phyloP scores from a whole-genome alignment of 23 tunicate genomes.

The Styela plicata region DNA sequence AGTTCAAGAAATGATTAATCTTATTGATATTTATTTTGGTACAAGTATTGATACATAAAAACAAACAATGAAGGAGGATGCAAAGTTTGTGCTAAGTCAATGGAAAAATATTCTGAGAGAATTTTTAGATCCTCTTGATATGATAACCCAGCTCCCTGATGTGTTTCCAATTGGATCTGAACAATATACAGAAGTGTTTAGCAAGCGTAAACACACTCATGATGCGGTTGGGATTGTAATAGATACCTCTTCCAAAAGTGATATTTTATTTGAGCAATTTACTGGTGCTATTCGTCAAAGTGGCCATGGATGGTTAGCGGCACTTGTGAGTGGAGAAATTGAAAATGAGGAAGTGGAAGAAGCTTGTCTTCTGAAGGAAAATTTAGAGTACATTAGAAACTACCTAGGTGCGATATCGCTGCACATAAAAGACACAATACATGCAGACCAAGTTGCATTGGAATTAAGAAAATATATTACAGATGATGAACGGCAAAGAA shows the following conservation, averaged over 20 bases:
- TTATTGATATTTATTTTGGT: too few species aligned
- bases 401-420: background rate
- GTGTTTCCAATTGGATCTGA: background rate
- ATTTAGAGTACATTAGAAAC: conserved; percentile 10
- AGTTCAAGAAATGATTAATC: too few species aligned
- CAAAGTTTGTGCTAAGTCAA: background rate
- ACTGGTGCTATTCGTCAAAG: background rate
- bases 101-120: conserved; percentile 7
- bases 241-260: background rate
- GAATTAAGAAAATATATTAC: background rate
- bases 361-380: background rate
- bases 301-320: conserved; percentile 15
- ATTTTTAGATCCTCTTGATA: background rate
- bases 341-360: background rate
- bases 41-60: too few species aligned
- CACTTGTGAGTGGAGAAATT: conserved; percentile 19
- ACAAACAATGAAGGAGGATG: background rate
- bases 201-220: conserved; percentile 11
- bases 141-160: background rate
- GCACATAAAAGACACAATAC: background rate
- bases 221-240: conserved; percentile 26
- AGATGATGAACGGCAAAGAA: conserved; percentile 3
- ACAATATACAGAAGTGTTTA: background rate
- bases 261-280: background rate
- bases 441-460: conserved; percentile 4